phyloP scores from a whole-genome alignment of 53 echinoderm and acorn worm species.

The Henricia sp. region DNA sequence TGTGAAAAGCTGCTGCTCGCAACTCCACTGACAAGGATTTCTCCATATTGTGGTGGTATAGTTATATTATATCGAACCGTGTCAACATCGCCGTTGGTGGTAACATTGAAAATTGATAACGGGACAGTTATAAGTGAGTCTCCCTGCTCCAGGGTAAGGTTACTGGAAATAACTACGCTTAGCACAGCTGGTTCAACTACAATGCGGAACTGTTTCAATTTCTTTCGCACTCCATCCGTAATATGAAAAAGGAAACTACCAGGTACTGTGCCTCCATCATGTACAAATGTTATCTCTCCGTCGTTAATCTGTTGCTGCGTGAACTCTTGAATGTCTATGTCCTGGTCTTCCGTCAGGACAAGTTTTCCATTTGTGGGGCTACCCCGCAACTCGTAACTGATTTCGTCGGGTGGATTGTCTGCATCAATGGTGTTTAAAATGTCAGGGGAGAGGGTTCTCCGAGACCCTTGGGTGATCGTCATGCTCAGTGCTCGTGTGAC shows the following conservation, averaged over 20 bases:
- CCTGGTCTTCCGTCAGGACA: constrained; percentile 43
- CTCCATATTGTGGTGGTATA: constrained; percentile 70
- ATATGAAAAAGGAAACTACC: constrained; percentile 80
- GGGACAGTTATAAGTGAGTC: constrained; percentile 57
- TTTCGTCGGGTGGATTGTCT: constrained; percentile 89
- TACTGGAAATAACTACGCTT: constrained; percentile 26
- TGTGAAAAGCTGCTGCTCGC: constrained; percentile 70
- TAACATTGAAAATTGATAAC: constrained; percentile 63
- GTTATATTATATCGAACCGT: constrained; percentile 78
- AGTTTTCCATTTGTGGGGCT: constrained; percentile 83
- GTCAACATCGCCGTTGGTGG: constrained; percentile 76
- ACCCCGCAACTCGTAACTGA: constrained; percentile 68
- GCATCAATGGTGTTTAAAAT: constrained; percentile 76
- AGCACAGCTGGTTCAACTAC: constrained; percentile 69
- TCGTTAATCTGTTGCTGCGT: constrained; percentile 86
- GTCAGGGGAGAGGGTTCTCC: constrained; percentile 55
- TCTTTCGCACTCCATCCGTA: constrained; percentile 81
- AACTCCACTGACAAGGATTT: constrained; percentile 64
- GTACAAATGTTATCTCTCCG: constrained; percentile 71
- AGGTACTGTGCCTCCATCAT: constrained; percentile 68
- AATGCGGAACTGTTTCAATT: constrained; percentile 86
- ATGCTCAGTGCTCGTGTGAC: constrained; percentile 80
- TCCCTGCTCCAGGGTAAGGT: constrained; percentile 76
- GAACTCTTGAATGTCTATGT: constrained; percentile 52
- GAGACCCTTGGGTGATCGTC: constrained; percentile 77